A percentile compares a stretch with the other conserved stretches of the same genome.
These are phyloP conservation scores for Athalia rosae DNA, from an alignment of 2,888 invertebrate species.

Conservation along the genomic window DNA sequence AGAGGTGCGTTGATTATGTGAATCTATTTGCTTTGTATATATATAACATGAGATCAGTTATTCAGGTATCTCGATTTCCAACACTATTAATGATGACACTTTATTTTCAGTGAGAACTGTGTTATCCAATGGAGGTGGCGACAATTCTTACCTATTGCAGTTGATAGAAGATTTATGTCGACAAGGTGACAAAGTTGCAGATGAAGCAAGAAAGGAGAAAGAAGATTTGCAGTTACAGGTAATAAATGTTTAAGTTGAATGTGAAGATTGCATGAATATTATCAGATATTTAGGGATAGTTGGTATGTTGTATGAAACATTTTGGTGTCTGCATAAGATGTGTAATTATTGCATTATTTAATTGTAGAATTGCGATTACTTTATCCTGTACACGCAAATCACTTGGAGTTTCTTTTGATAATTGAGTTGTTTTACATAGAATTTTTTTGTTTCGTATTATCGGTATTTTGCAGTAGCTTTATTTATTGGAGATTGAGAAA, in stretches of 20 bases:
- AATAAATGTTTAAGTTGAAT: constrained; percentile 56
- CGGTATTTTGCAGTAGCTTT: not conserved
- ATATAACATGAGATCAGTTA: not conserved
- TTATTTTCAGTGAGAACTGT: constrained; percentile 71
- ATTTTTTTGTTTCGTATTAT: not conserved
- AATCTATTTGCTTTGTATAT: not conserved
- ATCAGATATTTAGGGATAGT: constrained; percentile 48
- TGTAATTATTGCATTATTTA: constrained; percentile 9
- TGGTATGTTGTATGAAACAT: constrained; percentile 53
- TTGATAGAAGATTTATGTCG: constrained; percentile 79
- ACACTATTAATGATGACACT: constrained; percentile 13
- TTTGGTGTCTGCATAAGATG: constrained; percentile 57
- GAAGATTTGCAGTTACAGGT: constrained; percentile 87
- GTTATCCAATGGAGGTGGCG: constrained; percentile 72
- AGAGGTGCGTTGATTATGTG: constrained; percentile 61
- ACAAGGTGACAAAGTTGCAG: constrained; percentile 78
- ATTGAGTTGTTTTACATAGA: not conserved
- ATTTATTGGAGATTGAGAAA: not conserved
- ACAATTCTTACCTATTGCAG: constrained; percentile 74
- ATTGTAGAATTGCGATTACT: constrained; percentile 32
- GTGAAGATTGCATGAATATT: constrained; percentile 54
- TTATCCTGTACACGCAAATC: constrained; percentile 45
- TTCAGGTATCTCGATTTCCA: not conserved
- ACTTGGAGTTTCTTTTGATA: constrained; percentile 42
- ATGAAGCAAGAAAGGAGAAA: constrained; percentile 80